phyloP scores from a whole-genome alignment of 1,140 invertebrate species.

The Helicorthomorpha holstii region DNA sequence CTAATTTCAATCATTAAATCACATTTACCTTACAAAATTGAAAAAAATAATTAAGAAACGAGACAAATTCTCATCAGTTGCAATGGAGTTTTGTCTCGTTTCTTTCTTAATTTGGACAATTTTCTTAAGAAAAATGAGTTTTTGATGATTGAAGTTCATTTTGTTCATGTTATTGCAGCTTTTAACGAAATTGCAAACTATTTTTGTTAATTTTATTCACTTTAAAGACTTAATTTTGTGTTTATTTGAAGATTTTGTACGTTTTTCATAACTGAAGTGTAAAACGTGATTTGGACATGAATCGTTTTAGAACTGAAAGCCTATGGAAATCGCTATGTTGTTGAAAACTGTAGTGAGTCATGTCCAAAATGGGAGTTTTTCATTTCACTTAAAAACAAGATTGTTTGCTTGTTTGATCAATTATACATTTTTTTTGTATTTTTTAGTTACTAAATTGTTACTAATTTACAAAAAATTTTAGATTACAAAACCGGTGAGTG shows the following conservation, averaged over 20 bases:
- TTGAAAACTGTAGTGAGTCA: too few species aligned
- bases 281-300: too few species aligned
- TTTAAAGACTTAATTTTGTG: too few species aligned
- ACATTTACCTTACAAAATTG: neutral
- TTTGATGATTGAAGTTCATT: neutral
- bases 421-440: neutral
- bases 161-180: neutral
- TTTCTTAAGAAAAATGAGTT: neutral
- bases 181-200: too few species aligned
- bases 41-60: neutral
- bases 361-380: neutral
- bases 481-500: conserved; percentile 29
- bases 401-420: too few species aligned
- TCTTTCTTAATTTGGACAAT: neutral
- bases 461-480: conserved; percentile 4
- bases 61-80: too few species aligned
- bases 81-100: neutral
- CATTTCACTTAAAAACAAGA: neutral
- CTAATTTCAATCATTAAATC: neutral
- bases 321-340: neutral
- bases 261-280: too few species aligned
- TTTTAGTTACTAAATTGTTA: neutral
- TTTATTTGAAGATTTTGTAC: too few species aligned
- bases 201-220: too few species aligned
- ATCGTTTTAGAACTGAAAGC: too few species aligned